Evolutionary conservation across 2,888 invertebrate species (phyloP).

Genomic region (Clitarchus hookeri): DNA sequence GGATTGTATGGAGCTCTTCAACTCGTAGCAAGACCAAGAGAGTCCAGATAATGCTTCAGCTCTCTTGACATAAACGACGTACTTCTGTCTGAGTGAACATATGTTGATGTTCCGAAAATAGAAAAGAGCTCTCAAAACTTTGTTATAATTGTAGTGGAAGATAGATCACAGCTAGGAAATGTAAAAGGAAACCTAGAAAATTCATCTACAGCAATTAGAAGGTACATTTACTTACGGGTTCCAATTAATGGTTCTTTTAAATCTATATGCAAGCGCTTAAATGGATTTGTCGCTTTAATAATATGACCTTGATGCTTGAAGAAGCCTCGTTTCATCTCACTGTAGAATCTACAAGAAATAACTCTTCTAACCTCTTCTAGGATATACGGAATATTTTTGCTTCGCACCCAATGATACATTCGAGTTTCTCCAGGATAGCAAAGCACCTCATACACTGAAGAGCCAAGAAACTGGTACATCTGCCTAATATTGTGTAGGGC

Average conservation of each 20-base stretch:
- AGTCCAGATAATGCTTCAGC: neutral
- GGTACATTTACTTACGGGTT: neutral
- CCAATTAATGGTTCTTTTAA: neutral
- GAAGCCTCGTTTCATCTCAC: neutral
- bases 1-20: neutral
- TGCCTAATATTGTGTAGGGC: too few relatives aligned
- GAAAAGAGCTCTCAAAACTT: neutral
- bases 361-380: neutral
- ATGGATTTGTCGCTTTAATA: neutral
- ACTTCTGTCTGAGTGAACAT: neutral
- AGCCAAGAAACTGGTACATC: too few relatives aligned
- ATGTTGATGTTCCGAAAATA: neutral
- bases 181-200: neutral
- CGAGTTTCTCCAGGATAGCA: neutral
- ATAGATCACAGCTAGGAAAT: neutral
- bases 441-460: neutral
- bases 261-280: neutral
- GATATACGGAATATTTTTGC: neutral
- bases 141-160: neutral
- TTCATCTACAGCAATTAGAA: neutral
- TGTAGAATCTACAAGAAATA: neutral
- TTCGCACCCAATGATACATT: neutral
- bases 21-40: neutral
- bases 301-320: neutral
- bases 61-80: neutral